Evolutionary conservation across 2,113 vertebrate genomes (phyloP).

Genomic region (Anseranas semipalmata): DNA sequence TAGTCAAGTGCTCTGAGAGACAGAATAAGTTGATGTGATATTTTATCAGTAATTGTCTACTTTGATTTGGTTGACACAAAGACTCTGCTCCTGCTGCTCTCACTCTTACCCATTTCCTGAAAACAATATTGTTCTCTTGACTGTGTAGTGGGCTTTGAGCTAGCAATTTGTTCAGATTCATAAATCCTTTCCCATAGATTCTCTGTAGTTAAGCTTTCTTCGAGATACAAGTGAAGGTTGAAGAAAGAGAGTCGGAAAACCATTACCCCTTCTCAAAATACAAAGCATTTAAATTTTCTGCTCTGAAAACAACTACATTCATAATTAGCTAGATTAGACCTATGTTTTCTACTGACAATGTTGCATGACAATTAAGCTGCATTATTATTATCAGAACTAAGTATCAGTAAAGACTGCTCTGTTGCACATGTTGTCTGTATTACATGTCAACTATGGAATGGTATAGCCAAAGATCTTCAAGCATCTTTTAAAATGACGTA

Average conservation of each 20-base stretch:
- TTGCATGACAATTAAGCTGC: background rate
- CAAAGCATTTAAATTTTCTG: background rate
- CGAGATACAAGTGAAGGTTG: background rate
- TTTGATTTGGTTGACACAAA: background rate
- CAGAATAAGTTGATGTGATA: background rate
- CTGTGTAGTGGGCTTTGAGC: background rate
- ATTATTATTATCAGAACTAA: background rate
- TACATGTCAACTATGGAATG: background rate
- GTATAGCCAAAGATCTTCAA: background rate
- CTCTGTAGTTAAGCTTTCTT: background rate
- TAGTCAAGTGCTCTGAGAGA: background rate
- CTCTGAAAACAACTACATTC: background rate
- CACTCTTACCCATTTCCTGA: background rate
- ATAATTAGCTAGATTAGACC: background rate
- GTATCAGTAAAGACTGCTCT: background rate
- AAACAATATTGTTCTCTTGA: background rate
- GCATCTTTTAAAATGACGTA: background rate
- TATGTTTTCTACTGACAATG: background rate
- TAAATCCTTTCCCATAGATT: background rate
- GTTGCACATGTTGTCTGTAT: background rate
- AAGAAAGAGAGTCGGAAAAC: background rate
- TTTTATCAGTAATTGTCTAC: background rate
- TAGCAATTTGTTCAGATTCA: background rate
- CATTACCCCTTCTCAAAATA: background rate
- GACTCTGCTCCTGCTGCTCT: background rate